phyloP scores from a whole-genome alignment of 2,888 invertebrate genomes.

The Amblyjoppa fuscipennis region DNA sequence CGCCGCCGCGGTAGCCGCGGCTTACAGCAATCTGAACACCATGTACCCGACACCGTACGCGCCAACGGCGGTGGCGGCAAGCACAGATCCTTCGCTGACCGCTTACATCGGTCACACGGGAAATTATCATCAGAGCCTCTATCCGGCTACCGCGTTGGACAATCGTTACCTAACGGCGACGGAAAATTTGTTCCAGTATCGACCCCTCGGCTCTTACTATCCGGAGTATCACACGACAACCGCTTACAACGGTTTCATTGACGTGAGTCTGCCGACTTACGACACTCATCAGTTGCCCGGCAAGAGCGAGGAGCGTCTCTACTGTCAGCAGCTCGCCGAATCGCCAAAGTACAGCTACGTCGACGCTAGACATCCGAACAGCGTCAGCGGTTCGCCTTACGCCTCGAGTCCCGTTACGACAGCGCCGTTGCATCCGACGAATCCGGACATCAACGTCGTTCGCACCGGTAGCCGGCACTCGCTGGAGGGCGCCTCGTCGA shows the following conservation, averaged over 20 bases:
- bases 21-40: slow-evolving; percentile 92
- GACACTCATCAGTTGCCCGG: slow-evolving; percentile 86
- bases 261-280: slow-evolving; percentile 90
- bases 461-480: slow-evolving; percentile 83
- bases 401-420: slow-evolving; percentile 79
- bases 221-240: slow-evolving; percentile 92
- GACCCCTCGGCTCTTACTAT: slow-evolving; percentile 94
- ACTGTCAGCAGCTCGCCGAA: slow-evolving; percentile 87
- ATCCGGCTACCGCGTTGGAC: slow-evolving; percentile 86
- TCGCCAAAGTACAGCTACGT: slow-evolving; percentile 86
- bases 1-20: slow-evolving; percentile 90
- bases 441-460: slow-evolving; percentile 75
- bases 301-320: slow-evolving; percentile 87
- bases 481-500: slow-evolving; percentile 86
- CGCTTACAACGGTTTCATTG: slow-evolving; percentile 93
- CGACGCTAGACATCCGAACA: slow-evolving; percentile 80
- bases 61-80: slow-evolving; percentile 90
- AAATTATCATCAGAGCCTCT: slow-evolving; percentile 88
- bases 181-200: slow-evolving; percentile 96
- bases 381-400: slow-evolving; percentile 80
- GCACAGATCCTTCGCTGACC: slow-evolving; percentile 88
- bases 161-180: slow-evolving; percentile 90
- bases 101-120: slow-evolving; percentile 90
- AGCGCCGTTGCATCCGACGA: slow-evolving; percentile 72
- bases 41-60: slow-evolving; percentile 94